phyloP scores from a whole-genome alignment of 2,797 vertebrate genomes.

The Macropodus opercularis region DNA sequence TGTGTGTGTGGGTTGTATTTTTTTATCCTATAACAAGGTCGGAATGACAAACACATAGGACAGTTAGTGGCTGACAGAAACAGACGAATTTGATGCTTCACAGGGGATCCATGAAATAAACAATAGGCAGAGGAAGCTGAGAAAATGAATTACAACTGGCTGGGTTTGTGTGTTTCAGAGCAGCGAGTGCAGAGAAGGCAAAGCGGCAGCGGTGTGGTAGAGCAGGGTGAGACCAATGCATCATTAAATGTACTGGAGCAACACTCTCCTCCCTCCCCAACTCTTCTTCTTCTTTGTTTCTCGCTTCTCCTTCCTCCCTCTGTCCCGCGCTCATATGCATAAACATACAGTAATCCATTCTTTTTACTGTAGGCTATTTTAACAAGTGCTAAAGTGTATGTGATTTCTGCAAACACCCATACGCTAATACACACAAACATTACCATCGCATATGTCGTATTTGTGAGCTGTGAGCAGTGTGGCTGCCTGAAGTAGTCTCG shows the following conservation, averaged over 20 bases:
- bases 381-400: constrained; percentile 24
- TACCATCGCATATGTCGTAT: constrained; percentile 39
- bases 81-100: constrained; percentile 96
- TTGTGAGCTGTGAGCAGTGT: constrained; percentile 47
- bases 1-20: constrained; percentile 29
- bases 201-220: constrained; percentile 63
- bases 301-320: constrained; percentile 5
- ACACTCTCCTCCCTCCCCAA: constrained; percentile 53
- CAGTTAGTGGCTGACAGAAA: constrained; percentile 92
- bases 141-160: constrained; percentile 90
- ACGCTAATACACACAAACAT: constrained; percentile 21
- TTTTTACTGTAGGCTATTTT: constrained; percentile 23
- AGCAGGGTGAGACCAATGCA: constrained; percentile 71
- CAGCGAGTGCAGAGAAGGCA: constrained; percentile 53
- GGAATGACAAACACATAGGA: constrained; percentile 98
- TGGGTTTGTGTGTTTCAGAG: constrained; percentile 70
- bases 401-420: constrained; percentile 15
- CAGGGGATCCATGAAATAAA: constrained; percentile 96
- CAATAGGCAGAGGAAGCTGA: constrained; percentile 88
- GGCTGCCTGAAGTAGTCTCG: constrained; percentile 24
- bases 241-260: constrained; percentile 78
- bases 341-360: constrained; percentile 15
- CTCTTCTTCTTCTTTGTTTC: constrained; percentile 39
- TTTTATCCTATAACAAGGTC: constrained; percentile 91
- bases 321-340: constrained; percentile 10